Percentiles rank a stretch among this genome's conserved stretches.
Evolutionary conservation across 1,140 invertebrate genomes (phyloP).

Genomic region (Drosophila serrata): DNA sequence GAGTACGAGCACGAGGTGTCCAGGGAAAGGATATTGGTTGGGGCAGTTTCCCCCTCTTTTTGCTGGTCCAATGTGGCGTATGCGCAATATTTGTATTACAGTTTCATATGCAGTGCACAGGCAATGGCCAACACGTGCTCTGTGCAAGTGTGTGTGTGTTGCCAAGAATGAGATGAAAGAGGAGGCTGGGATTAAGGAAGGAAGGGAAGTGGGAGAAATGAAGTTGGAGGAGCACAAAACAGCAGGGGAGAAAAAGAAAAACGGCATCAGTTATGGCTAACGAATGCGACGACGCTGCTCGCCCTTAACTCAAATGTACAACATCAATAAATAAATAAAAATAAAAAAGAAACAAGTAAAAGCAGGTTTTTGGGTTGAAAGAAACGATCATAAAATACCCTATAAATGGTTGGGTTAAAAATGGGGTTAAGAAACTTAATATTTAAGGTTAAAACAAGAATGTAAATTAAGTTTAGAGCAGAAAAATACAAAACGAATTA

Average conservation of each 20-base stretch:
- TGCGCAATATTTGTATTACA: conserved; percentile 82
- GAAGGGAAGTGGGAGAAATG: not conserved
- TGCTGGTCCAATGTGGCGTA: conserved; percentile 65
- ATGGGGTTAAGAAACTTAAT: too few relatives aligned
- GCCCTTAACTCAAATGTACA: conserved; percentile 82
- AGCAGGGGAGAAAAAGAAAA: conserved; percentile 39
- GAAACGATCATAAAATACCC: conserved; percentile 1
- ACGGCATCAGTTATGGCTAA: conserved; percentile 80
- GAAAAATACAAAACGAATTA: too few relatives aligned
- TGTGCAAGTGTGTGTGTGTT: conserved; percentile 22
- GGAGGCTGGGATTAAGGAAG: conserved; percentile 4
- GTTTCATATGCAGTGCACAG: conserved; percentile 60
- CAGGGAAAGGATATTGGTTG: conserved; percentile 26
- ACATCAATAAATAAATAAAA: conserved; percentile 78
- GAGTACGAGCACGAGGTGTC: conserved; percentile 23
- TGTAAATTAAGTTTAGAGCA: too few relatives aligned
- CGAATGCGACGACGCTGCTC: conserved; percentile 71
- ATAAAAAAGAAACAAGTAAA: conserved; percentile 30
- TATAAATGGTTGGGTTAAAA: not conserved
- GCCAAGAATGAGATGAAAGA: not conserved
- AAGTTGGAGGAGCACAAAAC: not conserved
- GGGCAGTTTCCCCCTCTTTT: conserved; percentile 30
- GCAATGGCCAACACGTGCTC: conserved; percentile 46
- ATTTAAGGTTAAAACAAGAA: too few relatives aligned
- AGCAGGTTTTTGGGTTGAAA: not conserved